These are phyloP conservation scores for Lampropteryx suffumata DNA, from an alignment of 2,888 invertebrate genomes.

Conservation along the genomic window DNA sequence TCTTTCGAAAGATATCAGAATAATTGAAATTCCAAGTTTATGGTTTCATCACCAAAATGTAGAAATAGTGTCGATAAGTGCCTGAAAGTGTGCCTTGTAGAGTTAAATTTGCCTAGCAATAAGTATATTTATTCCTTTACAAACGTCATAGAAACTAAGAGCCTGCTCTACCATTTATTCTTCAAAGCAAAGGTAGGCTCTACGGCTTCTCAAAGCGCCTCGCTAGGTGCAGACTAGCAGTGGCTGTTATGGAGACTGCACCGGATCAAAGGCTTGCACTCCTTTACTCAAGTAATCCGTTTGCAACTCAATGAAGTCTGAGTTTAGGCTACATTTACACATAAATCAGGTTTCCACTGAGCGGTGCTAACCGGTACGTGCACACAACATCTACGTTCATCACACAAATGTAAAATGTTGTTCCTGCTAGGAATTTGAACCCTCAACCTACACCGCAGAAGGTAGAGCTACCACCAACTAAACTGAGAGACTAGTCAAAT, in stretches of 20 bases:
- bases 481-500: too few species aligned
- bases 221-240: neutral
- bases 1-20: neutral
- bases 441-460: too few species aligned
- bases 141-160: too few species aligned
- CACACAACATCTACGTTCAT: neutral
- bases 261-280: conserved; percentile 24
- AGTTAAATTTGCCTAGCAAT: too few species aligned
- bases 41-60: too few species aligned
- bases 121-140: too few species aligned
- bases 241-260: conserved; percentile 13
- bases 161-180: neutral
- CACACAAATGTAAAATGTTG: too few species aligned
- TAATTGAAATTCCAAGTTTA: neutral
- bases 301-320: conserved; percentile 22
- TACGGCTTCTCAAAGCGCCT: conserved; percentile 1
- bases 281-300: conserved; percentile 13
- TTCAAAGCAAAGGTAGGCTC: conserved; percentile 1
- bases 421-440: too few species aligned
- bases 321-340: neutral
- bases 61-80: too few species aligned
- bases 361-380: neutral
- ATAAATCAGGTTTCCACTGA: neutral
- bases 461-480: too few species aligned
- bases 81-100: too few species aligned